Evolutionary conservation across 2,888 invertebrate species (phyloP).

Genomic region (Danaus chrysippus): DNA sequence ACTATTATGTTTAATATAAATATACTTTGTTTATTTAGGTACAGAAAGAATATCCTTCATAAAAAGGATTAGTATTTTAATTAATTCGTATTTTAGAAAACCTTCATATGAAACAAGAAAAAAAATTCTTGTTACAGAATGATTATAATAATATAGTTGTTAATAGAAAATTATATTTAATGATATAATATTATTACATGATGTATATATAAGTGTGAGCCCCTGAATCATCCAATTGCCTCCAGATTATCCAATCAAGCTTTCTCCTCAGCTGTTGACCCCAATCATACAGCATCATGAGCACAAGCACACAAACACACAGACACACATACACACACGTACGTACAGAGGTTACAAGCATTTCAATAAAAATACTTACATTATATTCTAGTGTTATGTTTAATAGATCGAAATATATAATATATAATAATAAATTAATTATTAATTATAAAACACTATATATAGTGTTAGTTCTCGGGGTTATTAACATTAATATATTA

Average conservation of each 20-base stretch:
- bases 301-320: neutral
- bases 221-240: conserved; percentile 48
- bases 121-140: neutral
- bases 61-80: too few relatives aligned
- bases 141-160: neutral
- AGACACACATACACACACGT: neutral
- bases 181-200: neutral
- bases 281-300: conserved; percentile 29
- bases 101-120: neutral
- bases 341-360: too few relatives aligned
- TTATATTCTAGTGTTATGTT: neutral
- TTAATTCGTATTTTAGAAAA: too few relatives aligned
- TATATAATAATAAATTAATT: neutral
- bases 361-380: too few relatives aligned
- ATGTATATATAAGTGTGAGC: neutral
- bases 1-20: neutral
- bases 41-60: too few relatives aligned
- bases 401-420: neutral
- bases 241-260: conserved; percentile 70
- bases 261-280: conserved; percentile 69
- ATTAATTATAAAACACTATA: neutral
- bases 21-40: too few relatives aligned
- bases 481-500: neutral
- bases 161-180: neutral
- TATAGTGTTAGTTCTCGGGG: neutral